Evolutionary conservation across 2,797 vertebrate genomes (phyloP), one percentile per base, ranked within the genome.

Genomic region (Sylvia borin): DNA sequence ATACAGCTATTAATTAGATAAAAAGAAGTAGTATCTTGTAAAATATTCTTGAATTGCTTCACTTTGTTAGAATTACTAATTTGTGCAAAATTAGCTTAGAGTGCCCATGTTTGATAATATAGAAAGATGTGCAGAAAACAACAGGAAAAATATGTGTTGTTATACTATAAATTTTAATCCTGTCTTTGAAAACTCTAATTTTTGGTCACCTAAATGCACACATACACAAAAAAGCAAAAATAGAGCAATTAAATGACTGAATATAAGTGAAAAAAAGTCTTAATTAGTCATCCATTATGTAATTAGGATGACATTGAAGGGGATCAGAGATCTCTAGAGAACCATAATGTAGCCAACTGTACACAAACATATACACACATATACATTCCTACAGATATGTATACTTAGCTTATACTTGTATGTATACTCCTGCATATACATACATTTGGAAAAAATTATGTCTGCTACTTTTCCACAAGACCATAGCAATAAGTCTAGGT

Each of bases 11-110:
- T 94, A 80, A 94, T 93, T 95, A 92, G 57, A 80, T 85, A 65
- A 92, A 64, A 79, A 88, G 32, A 55, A 32, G 68, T 94, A 58
- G 3, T 76, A 54, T 81, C 78, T 88, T 36, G 13, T 32, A 83
- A 95, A 97, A 94, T 87, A 55, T 11, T 50, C 18, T 88, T 95
- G 38, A 81, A 95, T 93, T 84, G 91, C 51, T 93, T 95, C 5
- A 90, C 85, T 89, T 92, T 90, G 94, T 95, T 92, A 57, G 71
- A 94, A 97, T 94, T 93, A 95, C 18, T 84, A 81, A 78, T 92
- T 90, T 45, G 71, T 78, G 47, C 16, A 95, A 50, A 92, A 78
- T 89, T 92, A 95, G 29, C 45, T 96, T 88, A 73, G 20, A 93
- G 42, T 29, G 31, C 54, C 45, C 70, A 73, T 66, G 82, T 43